phyloP scores from a whole-genome alignment of 2,113 vertebrate species.

The Cygnus atratus region DNA sequence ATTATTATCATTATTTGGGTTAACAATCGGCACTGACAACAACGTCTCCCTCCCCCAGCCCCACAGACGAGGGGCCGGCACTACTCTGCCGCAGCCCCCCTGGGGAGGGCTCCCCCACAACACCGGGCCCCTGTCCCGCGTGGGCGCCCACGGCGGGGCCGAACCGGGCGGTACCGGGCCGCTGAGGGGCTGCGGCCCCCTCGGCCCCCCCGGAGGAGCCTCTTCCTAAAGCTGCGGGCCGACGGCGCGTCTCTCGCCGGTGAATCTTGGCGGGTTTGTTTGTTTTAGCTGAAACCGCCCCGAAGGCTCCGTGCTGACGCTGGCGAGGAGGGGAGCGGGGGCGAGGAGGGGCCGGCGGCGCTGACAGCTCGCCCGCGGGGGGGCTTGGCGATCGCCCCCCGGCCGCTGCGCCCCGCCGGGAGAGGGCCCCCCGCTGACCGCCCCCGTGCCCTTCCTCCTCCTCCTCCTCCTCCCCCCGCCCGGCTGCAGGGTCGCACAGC shows the following conservation, averaged over 20 bases:
- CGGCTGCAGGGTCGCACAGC: too few species aligned
- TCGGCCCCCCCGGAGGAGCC: too few species aligned
- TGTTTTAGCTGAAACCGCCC: constrained; percentile 43
- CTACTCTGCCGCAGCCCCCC: neutral
- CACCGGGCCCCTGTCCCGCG: too few species aligned
- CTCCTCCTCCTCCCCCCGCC: neutral
- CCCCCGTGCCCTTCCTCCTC: neutral
- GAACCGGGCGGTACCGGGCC: too few species aligned
- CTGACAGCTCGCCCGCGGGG: neutral
- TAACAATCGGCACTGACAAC: constrained; percentile 45
- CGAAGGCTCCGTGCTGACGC: constrained; percentile 24
- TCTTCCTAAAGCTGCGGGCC: neutral
- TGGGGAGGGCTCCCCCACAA: too few species aligned
- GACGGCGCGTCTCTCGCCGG: neutral
- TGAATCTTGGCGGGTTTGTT: constrained; percentile 41
- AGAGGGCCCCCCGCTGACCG: neutral
- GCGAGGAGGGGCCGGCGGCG: neutral
- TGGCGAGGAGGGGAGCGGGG: neutral
- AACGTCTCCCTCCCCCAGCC: neutral
- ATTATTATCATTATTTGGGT: constrained; percentile 55
- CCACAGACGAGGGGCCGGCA: too few species aligned
- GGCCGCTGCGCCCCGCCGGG: neutral
- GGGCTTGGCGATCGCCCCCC: too few species aligned
- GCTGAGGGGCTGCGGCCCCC: neutral
- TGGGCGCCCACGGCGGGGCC: too few species aligned